Base-by-base conservation (phyloP, 1,140 invertebrate genomes). In the Protaetia brevitarsis region DNA sequence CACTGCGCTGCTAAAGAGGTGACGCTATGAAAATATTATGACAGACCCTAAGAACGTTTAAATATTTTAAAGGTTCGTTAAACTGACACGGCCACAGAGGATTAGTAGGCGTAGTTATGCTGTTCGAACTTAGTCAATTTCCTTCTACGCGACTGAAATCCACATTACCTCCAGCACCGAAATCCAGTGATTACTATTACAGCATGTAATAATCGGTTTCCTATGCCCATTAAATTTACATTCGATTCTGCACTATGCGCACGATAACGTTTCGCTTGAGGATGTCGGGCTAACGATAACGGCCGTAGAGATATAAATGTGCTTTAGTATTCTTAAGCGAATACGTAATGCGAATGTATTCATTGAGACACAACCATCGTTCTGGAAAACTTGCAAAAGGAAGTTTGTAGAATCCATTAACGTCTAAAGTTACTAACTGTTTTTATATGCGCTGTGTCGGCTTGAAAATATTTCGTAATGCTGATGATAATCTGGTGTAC, bases 121-220 rank as follows among this genome's bases (percentile, higher is more conserved):
- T 23, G 21, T 51, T 51, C 19, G 19, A 51, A 51, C 41, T 51
- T 2, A 2, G 19, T 45, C 16, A 3, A 13, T 3, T 45, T 10
- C 5, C n/a, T 45, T 45, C 41, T 51, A 51, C 41, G 6, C 37
- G 6, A 16, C 37, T 51, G 41, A 1, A 34, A 34, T 11, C 31
- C 31, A 34, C 31, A 34, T 34, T 11, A 8, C 41, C 7, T 51
- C 41, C 21, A 19, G 41, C 41, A 0, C 19, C 37, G 11, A 51
- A 51, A 51, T 51, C 21, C 41, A 26, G 19, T 51, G 41, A 51
- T 51, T 51, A 51, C 41, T 10, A 23, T 51, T 51, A 51, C 3
- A 5, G 19, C 21, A 51, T 51, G 41, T 51, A 51, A 51, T 51
- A 51, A 51, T 51, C 41, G 41, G 41, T 23, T 51, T 51, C 41